phyloP scores from a whole-genome alignment of 2,797 vertebrate genomes.

The Sciurus vulgaris region DNA sequence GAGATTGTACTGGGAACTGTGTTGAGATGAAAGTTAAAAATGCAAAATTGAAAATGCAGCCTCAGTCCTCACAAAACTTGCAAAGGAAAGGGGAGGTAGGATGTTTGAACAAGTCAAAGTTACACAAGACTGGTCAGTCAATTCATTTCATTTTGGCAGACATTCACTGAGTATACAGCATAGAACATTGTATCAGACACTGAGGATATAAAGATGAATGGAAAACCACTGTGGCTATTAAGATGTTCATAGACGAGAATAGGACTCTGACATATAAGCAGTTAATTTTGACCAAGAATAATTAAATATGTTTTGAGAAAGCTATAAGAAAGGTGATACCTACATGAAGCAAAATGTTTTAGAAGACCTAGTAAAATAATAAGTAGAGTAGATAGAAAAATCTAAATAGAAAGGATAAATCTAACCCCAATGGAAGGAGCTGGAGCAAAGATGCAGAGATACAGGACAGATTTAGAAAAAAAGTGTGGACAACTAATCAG shows the following conservation, averaged over 20 bases:
- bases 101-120: constrained; percentile 19
- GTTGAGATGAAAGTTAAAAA: background rate
- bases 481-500: background rate
- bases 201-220: background rate
- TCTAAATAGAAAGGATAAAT: constrained; percentile 9
- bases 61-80: background rate
- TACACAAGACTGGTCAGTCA: background rate
- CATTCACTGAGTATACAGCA: background rate
- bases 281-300: constrained; percentile 27
- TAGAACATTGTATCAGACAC: background rate
- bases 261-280: background rate
- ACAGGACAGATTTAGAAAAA: background rate
- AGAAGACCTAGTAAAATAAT: background rate
- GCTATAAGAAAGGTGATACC: background rate
- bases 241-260: background rate
- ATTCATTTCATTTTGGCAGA: constrained; percentile 5
- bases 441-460: background rate
- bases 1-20: background rate
- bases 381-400: background rate
- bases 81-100: background rate
- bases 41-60: background rate
- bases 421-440: background rate
- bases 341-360: constrained; percentile 30
- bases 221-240: background rate
- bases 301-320: constrained; percentile 41